These are phyloP conservation scores for Esox masquinongy DNA, from an alignment of 2,797 vertebrate species.

Conservation along the genomic window DNA sequence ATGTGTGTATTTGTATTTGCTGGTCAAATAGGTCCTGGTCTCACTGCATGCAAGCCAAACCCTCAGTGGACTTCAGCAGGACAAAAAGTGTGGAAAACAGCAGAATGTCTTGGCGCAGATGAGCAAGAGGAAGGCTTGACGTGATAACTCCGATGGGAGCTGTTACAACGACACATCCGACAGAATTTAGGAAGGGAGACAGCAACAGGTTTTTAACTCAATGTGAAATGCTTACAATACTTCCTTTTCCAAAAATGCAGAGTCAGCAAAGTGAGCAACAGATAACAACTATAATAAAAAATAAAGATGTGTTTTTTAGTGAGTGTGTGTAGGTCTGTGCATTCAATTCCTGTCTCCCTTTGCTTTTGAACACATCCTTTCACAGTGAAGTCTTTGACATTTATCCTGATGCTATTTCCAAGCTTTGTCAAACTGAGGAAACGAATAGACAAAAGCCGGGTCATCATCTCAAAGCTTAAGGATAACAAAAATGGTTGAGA, in stretches of 20 bases:
- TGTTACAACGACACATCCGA: too few species aligned
- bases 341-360: constrained; percentile 4
- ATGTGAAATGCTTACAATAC: too few species aligned
- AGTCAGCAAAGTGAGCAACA: constrained; percentile 47
- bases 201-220: too few species aligned
- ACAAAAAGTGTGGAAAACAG: too few species aligned
- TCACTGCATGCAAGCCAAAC: too few species aligned
- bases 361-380: constrained; percentile 33
- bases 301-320: constrained; percentile 62
- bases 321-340: neutral
- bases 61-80: too few species aligned
- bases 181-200: too few species aligned
- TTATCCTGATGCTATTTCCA: constrained; percentile 51
- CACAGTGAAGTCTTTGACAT: constrained; percentile 34
- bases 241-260: too few species aligned
- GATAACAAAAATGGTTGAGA: constrained; percentile 25
- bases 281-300: constrained; percentile 32
- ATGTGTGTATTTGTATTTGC: neutral
- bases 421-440: constrained; percentile 34
- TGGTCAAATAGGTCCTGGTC: too few species aligned
- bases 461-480: constrained; percentile 27
- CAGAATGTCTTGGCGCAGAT: too few species aligned
- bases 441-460: constrained; percentile 27
- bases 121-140: too few species aligned
- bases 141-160: too few species aligned